Percentiles rank a stretch among this genome's conserved stretches.
These are phyloP conservation scores for Drosophila athabasca DNA, from an alignment of 1,140 invertebrate species.

Conservation along the genomic window DNA sequence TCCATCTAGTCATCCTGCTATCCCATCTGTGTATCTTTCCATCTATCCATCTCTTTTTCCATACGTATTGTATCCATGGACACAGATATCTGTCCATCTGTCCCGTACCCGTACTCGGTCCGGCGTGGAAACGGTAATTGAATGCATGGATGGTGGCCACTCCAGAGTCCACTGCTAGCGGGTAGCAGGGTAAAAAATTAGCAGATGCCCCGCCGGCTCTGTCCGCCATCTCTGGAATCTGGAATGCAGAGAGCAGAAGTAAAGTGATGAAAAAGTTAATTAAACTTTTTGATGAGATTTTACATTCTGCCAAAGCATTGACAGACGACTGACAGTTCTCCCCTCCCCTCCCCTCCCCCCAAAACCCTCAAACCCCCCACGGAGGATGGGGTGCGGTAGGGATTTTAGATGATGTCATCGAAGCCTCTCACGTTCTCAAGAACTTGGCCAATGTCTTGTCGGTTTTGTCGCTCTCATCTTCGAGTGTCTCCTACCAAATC, in stretches of 20 bases:
- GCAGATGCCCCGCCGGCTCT: conserved; percentile 11
- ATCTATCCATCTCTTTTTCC: conserved; percentile 5
- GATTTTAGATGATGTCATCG: too few species aligned
- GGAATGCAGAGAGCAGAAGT: conserved; percentile 70
- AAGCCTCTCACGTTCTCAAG: conserved; percentile 6
- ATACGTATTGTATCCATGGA: conserved; percentile 8
- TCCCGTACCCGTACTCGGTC: too few species aligned
- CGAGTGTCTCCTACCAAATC: conserved; percentile 4
- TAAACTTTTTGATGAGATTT: conserved; percentile 82
- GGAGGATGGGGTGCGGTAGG: too few species aligned
- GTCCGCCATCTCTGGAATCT: background rate
- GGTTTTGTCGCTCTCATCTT: conserved; percentile 6
- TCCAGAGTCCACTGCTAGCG: background rate
- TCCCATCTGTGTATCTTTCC: conserved; percentile 16
- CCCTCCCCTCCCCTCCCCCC: too few species aligned
- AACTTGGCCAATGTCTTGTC: conserved; percentile 46
- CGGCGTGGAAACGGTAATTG: conserved; percentile 56
- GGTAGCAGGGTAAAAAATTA: conserved; percentile 38
- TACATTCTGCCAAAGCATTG: conserved; percentile 64
- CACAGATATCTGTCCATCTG: background rate
- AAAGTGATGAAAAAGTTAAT: conserved; percentile 82
- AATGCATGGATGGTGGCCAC: conserved; percentile 47
- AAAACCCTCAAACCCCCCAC: too few species aligned
- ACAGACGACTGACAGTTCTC: conserved; percentile 35
- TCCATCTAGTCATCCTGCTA: conserved; percentile 9